Base-by-base conservation (phyloP, 2,888 invertebrate genomes). In the Caenorhabditis drosophilae region DNA sequence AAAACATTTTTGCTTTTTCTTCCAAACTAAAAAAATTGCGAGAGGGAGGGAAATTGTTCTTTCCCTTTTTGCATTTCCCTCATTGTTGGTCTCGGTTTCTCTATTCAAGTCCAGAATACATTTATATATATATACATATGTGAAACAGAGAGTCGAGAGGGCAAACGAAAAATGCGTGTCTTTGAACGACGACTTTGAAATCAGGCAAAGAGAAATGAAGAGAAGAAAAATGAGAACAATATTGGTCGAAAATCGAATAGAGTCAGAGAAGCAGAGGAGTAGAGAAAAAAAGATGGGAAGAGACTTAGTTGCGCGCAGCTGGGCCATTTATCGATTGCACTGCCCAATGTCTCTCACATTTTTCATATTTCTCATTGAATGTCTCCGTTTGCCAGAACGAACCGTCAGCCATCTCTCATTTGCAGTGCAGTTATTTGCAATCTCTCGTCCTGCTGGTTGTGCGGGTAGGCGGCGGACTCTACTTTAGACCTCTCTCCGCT, bases 391-490 rank as follows among this genome's bases (percentile, higher is more conserved):
- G 16, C 18, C 44, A 12, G 16, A 27, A n/a, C 27, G n/a, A 27
- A 9, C 18, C 15, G 12, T n/a, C n/a, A n/a, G n/a, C n/a, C 44
- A 4, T 31, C 49, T 35, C 49, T 52, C 56, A 44, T 44, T 62
- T 50, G 52, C n/a, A 15, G 45, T n/a, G 12, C 38, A 16, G 16
- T 50, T 35, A 34, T 53, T 60, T 31, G 7, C 12, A 6, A 6
- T 31, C 31, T 31, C 12, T 31, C 12, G 7, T 6, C 31, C 31
- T 31, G 31, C 54, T 54, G 54, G 60, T 61, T 55, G 61, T 61
- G 50, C 61, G 61, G 54, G 61, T 59, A 51, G 61, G 61, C 61
- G 58, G 48, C 58, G 61, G 61, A 61, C 57, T 63, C 57, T 63
- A 53, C 57, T 53, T 63, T 57, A 53, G 56, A 53, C 63, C 63